Evolutionary conservation across 2,888 invertebrate species (phyloP).

Genomic region (Tridacna crocea): DNA sequence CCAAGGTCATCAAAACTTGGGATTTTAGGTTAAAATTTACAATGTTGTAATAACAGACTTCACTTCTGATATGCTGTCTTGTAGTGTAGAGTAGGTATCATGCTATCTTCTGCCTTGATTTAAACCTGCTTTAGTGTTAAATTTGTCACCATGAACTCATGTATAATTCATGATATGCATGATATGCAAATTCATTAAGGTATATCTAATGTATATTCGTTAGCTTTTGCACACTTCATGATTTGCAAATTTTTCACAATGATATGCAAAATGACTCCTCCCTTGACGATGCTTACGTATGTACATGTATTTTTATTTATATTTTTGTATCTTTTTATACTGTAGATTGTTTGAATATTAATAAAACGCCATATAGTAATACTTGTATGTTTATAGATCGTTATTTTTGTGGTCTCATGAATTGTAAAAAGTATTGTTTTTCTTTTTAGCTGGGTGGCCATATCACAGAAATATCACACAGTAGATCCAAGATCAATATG

Average conservation of each 20-base stretch:
- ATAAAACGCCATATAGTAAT: neutral
- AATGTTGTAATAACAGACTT: neutral
- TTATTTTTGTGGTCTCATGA: neutral
- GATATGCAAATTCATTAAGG: too few species aligned
- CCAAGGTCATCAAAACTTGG: too few species aligned
- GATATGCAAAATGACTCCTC: conserved; percentile 11
- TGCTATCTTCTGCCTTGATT: conserved; percentile 9
- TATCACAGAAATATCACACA: too few species aligned
- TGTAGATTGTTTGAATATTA: neutral
- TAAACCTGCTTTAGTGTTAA: conserved; percentile 10
- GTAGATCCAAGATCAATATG: too few species aligned
- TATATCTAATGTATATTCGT: neutral
- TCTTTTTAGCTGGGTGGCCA: too few species aligned
- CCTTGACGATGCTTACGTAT: neutral
- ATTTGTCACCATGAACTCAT: neutral
- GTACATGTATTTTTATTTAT: neutral
- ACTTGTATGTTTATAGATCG: neutral
- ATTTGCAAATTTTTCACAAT: neutral
- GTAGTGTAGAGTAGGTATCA: neutral
- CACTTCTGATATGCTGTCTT: neutral
- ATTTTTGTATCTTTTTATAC: conserved; percentile 3
- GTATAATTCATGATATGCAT: neutral
- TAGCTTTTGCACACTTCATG: neutral
- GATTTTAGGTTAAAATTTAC: too few species aligned
- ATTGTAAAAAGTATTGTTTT: neutral